Percentiles rank a stretch among this genome's conserved stretches.
These are phyloP conservation scores for Lepidocyrtinus sp. DNA, from an alignment of 2,888 invertebrate genomes.

Conservation along the genomic window DNA sequence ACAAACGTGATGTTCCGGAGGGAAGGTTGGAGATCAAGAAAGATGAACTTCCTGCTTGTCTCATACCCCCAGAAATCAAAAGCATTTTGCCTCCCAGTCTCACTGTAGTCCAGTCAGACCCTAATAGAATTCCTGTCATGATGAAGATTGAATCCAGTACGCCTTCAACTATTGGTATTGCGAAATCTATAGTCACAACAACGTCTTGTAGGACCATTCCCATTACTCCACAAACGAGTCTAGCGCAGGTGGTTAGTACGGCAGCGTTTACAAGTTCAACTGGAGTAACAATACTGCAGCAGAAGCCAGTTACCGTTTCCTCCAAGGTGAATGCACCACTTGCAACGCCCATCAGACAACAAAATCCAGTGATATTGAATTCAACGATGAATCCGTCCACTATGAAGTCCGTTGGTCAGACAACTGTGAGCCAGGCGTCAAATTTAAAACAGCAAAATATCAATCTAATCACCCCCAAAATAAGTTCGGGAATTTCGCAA, in stretches of 20 bases:
- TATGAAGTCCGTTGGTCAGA: conserved; percentile 1
- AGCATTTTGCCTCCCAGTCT: conserved; percentile 63
- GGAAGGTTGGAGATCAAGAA: conserved; percentile 19
- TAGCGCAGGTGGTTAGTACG: not conserved
- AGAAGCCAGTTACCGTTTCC: not conserved
- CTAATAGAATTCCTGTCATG: conserved; percentile 31
- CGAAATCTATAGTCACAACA: conserved; percentile 1
- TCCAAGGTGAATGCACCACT: not conserved
- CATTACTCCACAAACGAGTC: not conserved
- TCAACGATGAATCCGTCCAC: conserved; percentile 39
- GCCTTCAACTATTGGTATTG: too few relatives aligned
- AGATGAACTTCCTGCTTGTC: conserved; percentile 46
- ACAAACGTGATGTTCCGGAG: conserved; percentile 26
- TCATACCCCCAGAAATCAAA: conserved; percentile 65
- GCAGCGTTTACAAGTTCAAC: not conserved
- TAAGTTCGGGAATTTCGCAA: not conserved
- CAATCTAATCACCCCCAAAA: not conserved
- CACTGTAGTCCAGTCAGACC: conserved; percentile 64
- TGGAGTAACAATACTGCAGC: not conserved
- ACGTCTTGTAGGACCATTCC: not conserved
- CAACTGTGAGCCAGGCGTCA: too few relatives aligned
- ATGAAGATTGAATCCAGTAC: conserved; percentile 5
- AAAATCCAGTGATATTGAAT: conserved; percentile 37
- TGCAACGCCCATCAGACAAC: conserved; percentile 11
- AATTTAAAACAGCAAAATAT: not conserved